Evolutionary conservation across 2,888 invertebrate species (phyloP).

Genomic region (Pasiphila rectangulata): DNA sequence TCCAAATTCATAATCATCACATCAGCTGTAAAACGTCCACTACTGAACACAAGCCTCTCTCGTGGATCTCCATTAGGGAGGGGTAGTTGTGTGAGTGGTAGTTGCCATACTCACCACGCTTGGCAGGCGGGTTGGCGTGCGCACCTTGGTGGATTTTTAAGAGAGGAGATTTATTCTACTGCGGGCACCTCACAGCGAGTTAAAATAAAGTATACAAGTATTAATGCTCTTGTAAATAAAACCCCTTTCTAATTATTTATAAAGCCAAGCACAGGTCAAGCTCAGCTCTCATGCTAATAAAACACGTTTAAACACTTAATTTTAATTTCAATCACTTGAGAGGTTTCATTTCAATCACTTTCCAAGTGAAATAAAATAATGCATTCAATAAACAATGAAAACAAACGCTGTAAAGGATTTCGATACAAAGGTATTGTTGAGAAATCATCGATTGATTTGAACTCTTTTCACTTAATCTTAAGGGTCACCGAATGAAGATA

Average conservation of each 20-base stretch:
- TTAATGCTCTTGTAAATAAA: no score
- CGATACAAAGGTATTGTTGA: background rate
- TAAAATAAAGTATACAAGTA: no score
- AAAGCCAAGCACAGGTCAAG: background rate
- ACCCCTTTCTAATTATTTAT: background rate
- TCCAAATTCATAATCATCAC: no score
- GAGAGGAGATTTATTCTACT: no score
- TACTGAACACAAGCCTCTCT: no score
- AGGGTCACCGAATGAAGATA: background rate
- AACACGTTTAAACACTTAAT: background rate
- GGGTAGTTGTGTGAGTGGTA: no score
- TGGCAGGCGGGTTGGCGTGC: no score
- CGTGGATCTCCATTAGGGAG: no score
- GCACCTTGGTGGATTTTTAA: no score
- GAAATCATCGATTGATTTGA: background rate
- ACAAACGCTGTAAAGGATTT: slow-evolving; percentile 31
- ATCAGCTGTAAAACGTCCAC: no score
- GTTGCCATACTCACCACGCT: no score
- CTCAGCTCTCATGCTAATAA: background rate
- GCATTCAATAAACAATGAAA: slow-evolving; percentile 35
- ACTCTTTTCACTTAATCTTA: background rate
- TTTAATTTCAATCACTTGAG: slow-evolving; percentile 7
- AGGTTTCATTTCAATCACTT: slow-evolving; percentile 3
- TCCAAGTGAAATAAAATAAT: slow-evolving; percentile 13
- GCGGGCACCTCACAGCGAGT: no score